Percentiles rank a stretch among this genome's conserved stretches.
phyloP scores from a whole-genome alignment of 2,113 vertebrate species.

The Pipa parva region DNA sequence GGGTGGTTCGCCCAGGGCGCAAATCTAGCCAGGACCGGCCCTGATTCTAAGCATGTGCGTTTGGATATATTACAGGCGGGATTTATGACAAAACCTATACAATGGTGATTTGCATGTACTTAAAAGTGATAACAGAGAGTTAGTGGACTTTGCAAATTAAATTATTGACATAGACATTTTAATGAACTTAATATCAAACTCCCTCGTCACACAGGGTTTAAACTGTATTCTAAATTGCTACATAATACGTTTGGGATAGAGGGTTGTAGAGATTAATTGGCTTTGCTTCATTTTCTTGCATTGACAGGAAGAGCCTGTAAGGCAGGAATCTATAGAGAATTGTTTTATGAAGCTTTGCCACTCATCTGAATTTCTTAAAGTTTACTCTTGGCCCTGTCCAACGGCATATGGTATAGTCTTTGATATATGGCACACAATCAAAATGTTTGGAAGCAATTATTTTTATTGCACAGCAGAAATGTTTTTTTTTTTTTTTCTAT shows the following conservation, averaged over 20 bases:
- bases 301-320: constrained; percentile 34
- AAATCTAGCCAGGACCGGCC: too few species aligned
- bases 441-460: background rate
- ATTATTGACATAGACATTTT: constrained; percentile 16
- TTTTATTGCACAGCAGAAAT: background rate
- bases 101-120: too few species aligned
- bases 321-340: constrained; percentile 26
- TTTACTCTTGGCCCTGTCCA: constrained; percentile 20
- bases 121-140: constrained; percentile 1
- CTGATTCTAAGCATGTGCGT: too few species aligned
- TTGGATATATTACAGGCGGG: too few species aligned
- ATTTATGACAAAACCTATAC: too few species aligned
- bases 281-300: constrained; percentile 32
- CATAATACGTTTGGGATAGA: constrained; percentile 31
- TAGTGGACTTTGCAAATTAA: constrained; percentile 10
- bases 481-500: background rate
- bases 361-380: constrained; percentile 27
- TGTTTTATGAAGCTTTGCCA: constrained; percentile 34
- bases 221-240: constrained; percentile 24
- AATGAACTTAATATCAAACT: constrained; percentile 31
- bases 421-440: constrained; percentile 8
- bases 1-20: too few species aligned
- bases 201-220: constrained; percentile 11
- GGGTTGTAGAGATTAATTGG: constrained; percentile 36
- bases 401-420: constrained; percentile 17